Evolutionary conservation across 2,113 vertebrate genomes (phyloP), one percentile per base, ranked within the genome.

Genomic region (Solea solea): DNA sequence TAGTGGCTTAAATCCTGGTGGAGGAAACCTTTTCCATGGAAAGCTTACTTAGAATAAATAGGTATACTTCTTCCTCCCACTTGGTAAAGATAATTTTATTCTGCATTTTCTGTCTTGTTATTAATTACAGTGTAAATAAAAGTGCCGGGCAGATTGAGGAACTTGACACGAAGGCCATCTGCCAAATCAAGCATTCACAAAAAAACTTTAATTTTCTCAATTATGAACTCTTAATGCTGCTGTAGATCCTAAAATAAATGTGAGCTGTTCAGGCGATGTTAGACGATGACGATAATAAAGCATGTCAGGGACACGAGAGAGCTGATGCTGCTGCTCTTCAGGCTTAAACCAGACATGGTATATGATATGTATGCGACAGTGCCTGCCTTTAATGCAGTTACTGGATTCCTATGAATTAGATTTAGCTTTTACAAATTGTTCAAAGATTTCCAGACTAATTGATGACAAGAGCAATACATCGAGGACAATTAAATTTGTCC

Each of bases 221-320:
- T 77, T 77, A 85, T 79, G 67, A 48, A 75, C 67, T 83, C 69
- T 21, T 72, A 56, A 61, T 77, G 67, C 60, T 56, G 40, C 64
- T 48, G 60, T 83, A 80, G 70, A 83, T 69, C 72, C 42, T 13
- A 2, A 14, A 62, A 62, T 68, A 1, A 60, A 71, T 34, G 48
- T 9, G 9, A 65, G 60, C 25, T 50, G n/a, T 53, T 50, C 10
- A 45, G 7, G 6, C 27, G n/a, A 59, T 46, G 28, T 63, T 65
- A 21, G 21, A 21, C 21, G 21, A 21, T 21, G 21, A 21, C 5
- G 28, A 8, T 52, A 34, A 9, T 51, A 55, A 67, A 69, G 64
- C 59, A 15, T 66, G 21, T 80, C n/a, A 55, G 63, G 42, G 59
- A 44, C 55, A 54, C 13, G 41, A 39, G 16, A 0, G 34, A 34